These are phyloP conservation scores for Hydractinia echinata DNA, from an alignment of 30 jellyfish, hydroid and myxozoan species.

Conservation along the genomic window DNA sequence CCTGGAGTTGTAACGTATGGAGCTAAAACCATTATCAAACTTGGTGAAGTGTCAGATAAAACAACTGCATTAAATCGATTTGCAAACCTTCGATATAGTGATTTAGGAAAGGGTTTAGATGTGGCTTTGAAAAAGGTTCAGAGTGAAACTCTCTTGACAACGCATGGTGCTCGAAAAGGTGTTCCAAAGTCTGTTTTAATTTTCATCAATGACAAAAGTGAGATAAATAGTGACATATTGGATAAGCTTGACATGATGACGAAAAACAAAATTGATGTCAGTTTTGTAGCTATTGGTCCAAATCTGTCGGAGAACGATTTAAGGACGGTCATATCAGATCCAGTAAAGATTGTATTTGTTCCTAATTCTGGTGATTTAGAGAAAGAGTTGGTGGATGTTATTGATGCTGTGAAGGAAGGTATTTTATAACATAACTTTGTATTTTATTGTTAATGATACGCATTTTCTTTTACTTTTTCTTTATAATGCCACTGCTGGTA, in stretches of 20 bases:
- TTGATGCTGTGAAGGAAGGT: too few relatives aligned
- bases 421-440: too few relatives aligned
- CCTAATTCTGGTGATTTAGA: background rate
- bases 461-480: too few relatives aligned
- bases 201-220: conserved; percentile 28
- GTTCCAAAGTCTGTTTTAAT: conserved; percentile 46
- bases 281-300: background rate
- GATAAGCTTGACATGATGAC: background rate
- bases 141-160: conserved; percentile 17
- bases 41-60: conserved; percentile 24
- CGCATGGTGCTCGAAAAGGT: conserved; percentile 50
- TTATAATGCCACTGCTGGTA: too few relatives aligned
- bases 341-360: background rate
- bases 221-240: background rate
- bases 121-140: background rate
- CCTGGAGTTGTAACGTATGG: conserved; percentile 52
- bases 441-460: too few relatives aligned
- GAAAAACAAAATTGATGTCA: background rate
- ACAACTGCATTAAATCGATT: background rate
- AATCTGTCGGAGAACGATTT: background rate
- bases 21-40: background rate
- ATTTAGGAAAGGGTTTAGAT: background rate
- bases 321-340: background rate
- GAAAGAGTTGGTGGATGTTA: too few relatives aligned
- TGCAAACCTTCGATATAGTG: background rate